Percentiles rank a stretch among this genome's conserved stretches.
Evolutionary conservation across 2,113 vertebrate species (phyloP).

Genomic region (Collichthys lucidus): DNA sequence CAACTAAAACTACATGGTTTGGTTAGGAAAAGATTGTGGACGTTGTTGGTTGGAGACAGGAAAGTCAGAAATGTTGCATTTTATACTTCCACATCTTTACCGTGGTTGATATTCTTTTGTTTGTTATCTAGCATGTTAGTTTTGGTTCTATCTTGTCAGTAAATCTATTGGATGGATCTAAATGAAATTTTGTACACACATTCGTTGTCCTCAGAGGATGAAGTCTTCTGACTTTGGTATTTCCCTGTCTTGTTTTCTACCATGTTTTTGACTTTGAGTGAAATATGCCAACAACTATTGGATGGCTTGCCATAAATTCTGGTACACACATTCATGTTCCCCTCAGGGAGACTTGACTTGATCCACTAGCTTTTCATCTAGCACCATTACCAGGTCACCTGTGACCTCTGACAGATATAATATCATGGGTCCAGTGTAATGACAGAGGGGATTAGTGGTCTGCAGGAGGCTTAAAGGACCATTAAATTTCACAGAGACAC

Average conservation of each 20-base stretch:
- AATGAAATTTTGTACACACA: neutral
- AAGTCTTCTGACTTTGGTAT: too few species aligned
- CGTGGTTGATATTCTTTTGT: neutral
- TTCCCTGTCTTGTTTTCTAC: neutral
- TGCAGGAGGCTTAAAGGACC: constrained; percentile 52
- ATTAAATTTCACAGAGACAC: constrained; percentile 57
- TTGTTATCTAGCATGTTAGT: neutral
- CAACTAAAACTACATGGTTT: neutral
- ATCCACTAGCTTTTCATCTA: neutral
- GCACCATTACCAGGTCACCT: neutral
- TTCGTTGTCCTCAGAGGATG: neutral
- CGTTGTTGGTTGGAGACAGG: neutral
- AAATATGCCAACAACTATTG: neutral
- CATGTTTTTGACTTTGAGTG: neutral
- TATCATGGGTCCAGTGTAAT: constrained; percentile 17
- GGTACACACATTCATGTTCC: neutral
- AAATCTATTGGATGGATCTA: neutral
- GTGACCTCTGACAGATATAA: constrained; percentile 21
- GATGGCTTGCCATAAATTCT: neutral
- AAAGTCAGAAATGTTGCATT: neutral
- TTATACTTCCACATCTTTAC: neutral
- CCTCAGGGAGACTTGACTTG: neutral
- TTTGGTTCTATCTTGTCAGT: neutral
- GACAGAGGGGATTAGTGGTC: constrained; percentile 34
- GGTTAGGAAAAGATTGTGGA: neutral